Conservation (phyloP, 2,888 invertebrate genomes). For the Ectemnius continuus region DNA sequence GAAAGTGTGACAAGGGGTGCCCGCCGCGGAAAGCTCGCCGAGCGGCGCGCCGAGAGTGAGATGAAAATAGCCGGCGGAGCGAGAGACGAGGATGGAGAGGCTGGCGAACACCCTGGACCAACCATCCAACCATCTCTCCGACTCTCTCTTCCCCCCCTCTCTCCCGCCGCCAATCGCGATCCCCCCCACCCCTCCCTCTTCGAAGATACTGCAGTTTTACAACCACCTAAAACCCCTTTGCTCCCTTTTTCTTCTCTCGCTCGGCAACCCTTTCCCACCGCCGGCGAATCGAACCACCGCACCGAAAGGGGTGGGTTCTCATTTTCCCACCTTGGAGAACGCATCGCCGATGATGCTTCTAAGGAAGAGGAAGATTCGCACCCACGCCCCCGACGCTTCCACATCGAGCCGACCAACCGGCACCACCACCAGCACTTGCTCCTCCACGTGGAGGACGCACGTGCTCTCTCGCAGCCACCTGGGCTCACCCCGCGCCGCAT, state of each 20-base stretch:
- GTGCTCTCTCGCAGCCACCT: slow-evolving; percentile 49
- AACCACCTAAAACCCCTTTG: neutral
- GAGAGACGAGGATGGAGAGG: slow-evolving; percentile 32
- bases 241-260: neutral
- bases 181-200: neutral
- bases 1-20: slow-evolving; percentile 76
- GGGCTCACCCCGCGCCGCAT: neutral
- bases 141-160: slow-evolving; percentile 33
- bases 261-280: neutral
- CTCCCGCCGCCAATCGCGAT: neutral
- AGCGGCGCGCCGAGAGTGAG: slow-evolving; percentile 64
- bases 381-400: neutral
- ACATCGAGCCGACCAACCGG: slow-evolving; percentile 13
- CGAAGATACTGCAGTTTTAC: no score
- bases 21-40: slow-evolving; percentile 66
- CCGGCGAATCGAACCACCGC: no score
- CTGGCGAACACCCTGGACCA: slow-evolving; percentile 21
- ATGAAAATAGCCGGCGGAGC: slow-evolving; percentile 72
- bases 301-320: neutral
- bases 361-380: neutral
- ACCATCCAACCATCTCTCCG: slow-evolving; percentile 36
- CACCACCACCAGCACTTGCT: no score
- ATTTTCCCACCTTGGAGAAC: neutral
- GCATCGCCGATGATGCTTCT: neutral
- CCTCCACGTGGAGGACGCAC: slow-evolving; percentile 63